Percentiles rank a stretch among this genome's conserved stretches.
These are phyloP conservation scores for Sternarchorhynchus goeldii DNA, from an alignment of 2,797 vertebrate genomes.

Conservation along the genomic window DNA sequence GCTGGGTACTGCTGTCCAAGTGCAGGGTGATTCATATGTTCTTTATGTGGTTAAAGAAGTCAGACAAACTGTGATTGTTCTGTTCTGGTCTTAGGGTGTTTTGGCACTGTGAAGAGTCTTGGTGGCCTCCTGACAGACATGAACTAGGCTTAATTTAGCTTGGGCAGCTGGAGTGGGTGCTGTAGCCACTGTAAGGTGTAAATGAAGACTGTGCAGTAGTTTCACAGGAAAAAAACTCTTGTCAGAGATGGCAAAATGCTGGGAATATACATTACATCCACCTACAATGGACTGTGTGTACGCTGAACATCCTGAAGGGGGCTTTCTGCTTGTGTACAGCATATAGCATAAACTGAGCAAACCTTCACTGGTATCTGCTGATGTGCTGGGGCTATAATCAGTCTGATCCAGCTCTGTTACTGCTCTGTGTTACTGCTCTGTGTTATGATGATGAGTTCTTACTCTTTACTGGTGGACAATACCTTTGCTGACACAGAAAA, in stretches of 20 bases:
- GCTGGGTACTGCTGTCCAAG: too few species aligned
- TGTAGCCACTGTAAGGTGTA: slow-evolving; percentile 34
- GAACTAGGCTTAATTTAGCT: slow-evolving; percentile 45
- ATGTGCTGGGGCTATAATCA: too few species aligned
- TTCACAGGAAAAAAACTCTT: slow-evolving; percentile 14
- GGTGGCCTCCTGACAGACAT: slow-evolving; percentile 31
- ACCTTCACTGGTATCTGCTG: too few species aligned
- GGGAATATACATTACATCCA: background rate
- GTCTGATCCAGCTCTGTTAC: too few species aligned
- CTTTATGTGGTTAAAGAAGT: background rate
- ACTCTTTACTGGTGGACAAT: too few species aligned
- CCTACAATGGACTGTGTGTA: too few species aligned
- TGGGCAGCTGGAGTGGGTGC: slow-evolving; percentile 30
- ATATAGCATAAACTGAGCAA: too few species aligned
- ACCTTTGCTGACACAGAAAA: too few species aligned
- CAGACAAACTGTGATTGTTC: background rate
- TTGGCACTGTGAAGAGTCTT: background rate
- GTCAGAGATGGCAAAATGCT: slow-evolving; percentile 1
- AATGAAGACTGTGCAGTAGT: slow-evolving; percentile 35
- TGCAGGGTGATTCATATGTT: background rate
- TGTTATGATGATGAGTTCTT: too few species aligned
- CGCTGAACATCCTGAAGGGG: too few species aligned
- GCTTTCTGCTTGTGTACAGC: too few species aligned
- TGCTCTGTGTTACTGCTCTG: too few species aligned
- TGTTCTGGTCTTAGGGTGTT: background rate